These are phyloP conservation scores for Echeneis naucrates DNA, from an alignment of 2,797 vertebrate genomes.

Conservation along the genomic window DNA sequence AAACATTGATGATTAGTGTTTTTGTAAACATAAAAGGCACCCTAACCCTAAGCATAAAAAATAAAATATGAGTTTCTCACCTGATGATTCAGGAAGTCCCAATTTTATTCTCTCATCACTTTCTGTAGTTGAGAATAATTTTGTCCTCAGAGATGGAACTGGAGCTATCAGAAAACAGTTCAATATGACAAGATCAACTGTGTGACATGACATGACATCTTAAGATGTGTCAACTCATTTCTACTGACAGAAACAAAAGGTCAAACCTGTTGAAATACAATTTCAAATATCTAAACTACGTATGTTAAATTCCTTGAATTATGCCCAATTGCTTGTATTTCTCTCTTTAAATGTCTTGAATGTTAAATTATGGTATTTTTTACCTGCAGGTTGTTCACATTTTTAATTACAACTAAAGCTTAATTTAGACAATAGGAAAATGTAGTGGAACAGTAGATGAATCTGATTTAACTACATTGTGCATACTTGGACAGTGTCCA, in stretches of 20 bases:
- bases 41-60: background rate
- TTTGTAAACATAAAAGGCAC: conserved; percentile 5
- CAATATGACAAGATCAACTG: background rate
- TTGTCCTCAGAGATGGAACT: conserved; percentile 73
- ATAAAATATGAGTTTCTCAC: conserved; percentile 65
- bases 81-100: conserved; percentile 84
- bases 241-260: background rate
- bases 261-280: background rate
- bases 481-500: background rate
- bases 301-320: background rate
- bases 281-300: background rate
- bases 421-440: conserved; percentile 4
- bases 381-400: background rate
- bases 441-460: background rate
- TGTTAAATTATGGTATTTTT: too few relatives aligned
- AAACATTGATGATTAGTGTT: conserved; percentile 1
- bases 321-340: background rate
- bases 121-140: conserved; percentile 73
- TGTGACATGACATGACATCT: background rate
- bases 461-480: conserved; percentile 2
- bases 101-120: conserved; percentile 78
- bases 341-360: background rate
- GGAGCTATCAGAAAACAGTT: conserved; percentile 40
- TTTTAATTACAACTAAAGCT: conserved; percentile 41
- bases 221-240: conserved; percentile 1